phyloP scores from a whole-genome alignment of 2,113 vertebrate genomes.

The Litocranius walleri region DNA sequence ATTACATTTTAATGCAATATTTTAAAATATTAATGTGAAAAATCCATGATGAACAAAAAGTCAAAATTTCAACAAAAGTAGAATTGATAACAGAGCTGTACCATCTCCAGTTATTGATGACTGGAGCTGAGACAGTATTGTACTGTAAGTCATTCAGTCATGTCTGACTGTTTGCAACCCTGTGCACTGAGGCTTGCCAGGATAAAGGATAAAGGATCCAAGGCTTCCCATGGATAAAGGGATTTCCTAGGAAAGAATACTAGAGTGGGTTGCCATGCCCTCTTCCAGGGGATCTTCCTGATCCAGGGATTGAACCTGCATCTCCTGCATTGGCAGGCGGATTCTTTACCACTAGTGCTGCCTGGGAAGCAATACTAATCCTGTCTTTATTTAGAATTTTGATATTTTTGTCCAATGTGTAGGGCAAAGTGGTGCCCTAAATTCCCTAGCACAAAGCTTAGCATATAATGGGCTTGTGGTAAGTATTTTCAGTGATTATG shows the following conservation, averaged over 20 bases:
- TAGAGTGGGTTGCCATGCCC: neutral
- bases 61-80: slow-evolving; percentile 3
- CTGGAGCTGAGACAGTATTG: neutral
- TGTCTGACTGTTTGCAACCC: neutral
- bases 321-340: neutral
- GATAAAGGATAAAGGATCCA: too few species aligned
- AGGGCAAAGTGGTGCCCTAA: neutral
- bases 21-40: neutral
- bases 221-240: too few species aligned
- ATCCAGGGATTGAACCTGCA: neutral
- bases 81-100: neutral
- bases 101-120: neutral
- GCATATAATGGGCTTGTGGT: neutral
- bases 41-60: neutral
- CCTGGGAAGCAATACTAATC: neutral
- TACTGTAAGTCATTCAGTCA: neutral
- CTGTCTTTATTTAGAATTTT: slow-evolving; percentile 22
- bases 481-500: neutral
- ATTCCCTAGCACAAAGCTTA: neutral
- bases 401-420: neutral
- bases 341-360: neutral
- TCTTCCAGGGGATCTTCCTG: neutral
- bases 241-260: neutral
- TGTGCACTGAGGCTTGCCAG: neutral
- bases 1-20: neutral